These are phyloP conservation scores for Mustelus asterias DNA, from an alignment of 2,113 vertebrate species.

Conservation along the genomic window DNA sequence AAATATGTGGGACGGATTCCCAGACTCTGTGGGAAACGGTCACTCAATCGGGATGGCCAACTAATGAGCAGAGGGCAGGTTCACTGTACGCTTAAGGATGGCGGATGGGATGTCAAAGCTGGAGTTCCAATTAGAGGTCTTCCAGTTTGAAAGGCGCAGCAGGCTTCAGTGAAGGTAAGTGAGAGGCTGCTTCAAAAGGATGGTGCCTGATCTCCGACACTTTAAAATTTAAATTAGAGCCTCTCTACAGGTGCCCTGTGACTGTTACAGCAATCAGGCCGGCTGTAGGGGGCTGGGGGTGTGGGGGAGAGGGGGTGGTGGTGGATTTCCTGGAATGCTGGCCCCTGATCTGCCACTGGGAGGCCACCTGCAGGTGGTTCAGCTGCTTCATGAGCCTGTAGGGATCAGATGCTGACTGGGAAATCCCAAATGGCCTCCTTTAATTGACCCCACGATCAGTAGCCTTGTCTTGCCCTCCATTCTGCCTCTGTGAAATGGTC, in stretches of 20 bases:
- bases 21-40: neutral
- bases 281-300: too few relatives aligned
- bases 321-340: too few relatives aligned
- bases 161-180: neutral
- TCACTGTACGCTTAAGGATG: neutral
- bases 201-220: too few relatives aligned
- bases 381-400: too few relatives aligned
- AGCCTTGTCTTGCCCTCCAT: neutral
- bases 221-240: neutral
- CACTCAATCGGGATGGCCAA: neutral
- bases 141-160: neutral
- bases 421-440: neutral
- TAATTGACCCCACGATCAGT: neutral
- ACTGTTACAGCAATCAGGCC: too few relatives aligned
- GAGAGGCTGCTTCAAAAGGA: too few relatives aligned
- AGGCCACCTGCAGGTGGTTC: neutral
- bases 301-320: too few relatives aligned
- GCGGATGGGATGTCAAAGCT: neutral
- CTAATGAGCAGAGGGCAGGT: neutral
- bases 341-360: too few relatives aligned
- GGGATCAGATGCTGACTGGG: neutral
- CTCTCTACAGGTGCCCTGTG: neutral
- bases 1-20: neutral
- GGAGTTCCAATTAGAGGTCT: neutral
- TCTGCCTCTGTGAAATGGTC: neutral